Percentiles rank a stretch among this genome's conserved stretches.
Conservation (phyloP, 2,888 invertebrate species). For the Rotaria magnacalcarata region DNA sequence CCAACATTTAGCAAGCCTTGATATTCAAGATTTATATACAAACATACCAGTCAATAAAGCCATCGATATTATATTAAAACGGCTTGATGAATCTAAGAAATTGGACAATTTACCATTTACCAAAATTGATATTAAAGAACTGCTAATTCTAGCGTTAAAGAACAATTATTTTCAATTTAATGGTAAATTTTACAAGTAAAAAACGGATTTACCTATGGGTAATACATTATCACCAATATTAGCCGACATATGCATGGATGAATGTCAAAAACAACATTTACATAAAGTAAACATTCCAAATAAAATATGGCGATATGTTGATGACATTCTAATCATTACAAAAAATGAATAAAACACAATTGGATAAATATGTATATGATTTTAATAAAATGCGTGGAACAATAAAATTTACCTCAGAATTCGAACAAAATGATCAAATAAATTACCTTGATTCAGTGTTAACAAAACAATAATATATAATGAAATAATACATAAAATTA, state of each 20-base stretch:
- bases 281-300: not conserved
- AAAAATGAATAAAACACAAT: not conserved
- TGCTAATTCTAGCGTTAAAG: not conserved
- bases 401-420: not conserved
- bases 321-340: not conserved
- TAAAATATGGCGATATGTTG: slow-evolving; percentile 1
- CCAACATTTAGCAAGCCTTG: not conserved
- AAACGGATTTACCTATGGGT: not conserved
- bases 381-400: not conserved
- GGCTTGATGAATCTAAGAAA: not conserved
- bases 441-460: not conserved
- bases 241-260: not conserved
- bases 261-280: slow-evolving; percentile 2
- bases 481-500: no score
- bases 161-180: slow-evolving; percentile 20
- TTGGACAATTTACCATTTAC: not conserved
- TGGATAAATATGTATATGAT: not conserved
- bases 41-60: not conserved
- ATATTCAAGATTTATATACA: not conserved
- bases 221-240: slow-evolving; percentile 9
- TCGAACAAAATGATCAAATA: not conserved
- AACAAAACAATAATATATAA: not conserved
- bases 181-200: not conserved
- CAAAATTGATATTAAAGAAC: not conserved
- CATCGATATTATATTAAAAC: not conserved